phyloP scores from a whole-genome alignment of 37 sponge, comb jelly and placozoan species.

The Diacarnus erythraeanus region DNA sequence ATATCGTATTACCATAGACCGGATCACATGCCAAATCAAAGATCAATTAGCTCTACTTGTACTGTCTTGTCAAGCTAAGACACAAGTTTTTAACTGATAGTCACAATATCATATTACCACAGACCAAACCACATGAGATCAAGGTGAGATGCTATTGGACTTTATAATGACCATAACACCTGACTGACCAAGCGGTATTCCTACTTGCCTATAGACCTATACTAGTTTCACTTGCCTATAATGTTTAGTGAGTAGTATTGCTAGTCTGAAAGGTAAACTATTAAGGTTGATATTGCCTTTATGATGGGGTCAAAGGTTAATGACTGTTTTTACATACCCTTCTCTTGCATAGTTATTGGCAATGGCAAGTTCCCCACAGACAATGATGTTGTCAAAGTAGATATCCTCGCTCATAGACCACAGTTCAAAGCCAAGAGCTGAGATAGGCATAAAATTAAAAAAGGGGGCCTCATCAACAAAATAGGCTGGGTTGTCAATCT shows the following conservation, averaged over 20 bases:
- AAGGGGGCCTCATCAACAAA: constrained; percentile 89
- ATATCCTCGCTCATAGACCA: constrained; percentile 93
- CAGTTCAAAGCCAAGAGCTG: constrained; percentile 91
- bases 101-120: no score
- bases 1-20: no score
- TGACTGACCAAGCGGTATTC: no score
- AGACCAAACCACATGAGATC: no score
- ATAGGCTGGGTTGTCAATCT: constrained; percentile 88
- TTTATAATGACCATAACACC: neutral
- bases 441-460: constrained; percentile 69
- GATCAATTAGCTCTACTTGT: no score
- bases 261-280: neutral
- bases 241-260: neutral
- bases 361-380: constrained; percentile 74
- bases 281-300: neutral
- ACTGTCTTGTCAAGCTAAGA: no score
- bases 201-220: no score
- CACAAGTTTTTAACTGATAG: no score
- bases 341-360: constrained; percentile 84
- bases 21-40: no score
- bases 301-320: neutral
- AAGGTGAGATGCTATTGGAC: neutral
- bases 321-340: constrained; percentile 62
- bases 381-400: constrained; percentile 89
- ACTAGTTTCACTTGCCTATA: neutral